Evolutionary conservation across 1,140 invertebrate genomes (phyloP), one percentile per base, ranked within the genome.

Genomic region (Formica selysi): DNA sequence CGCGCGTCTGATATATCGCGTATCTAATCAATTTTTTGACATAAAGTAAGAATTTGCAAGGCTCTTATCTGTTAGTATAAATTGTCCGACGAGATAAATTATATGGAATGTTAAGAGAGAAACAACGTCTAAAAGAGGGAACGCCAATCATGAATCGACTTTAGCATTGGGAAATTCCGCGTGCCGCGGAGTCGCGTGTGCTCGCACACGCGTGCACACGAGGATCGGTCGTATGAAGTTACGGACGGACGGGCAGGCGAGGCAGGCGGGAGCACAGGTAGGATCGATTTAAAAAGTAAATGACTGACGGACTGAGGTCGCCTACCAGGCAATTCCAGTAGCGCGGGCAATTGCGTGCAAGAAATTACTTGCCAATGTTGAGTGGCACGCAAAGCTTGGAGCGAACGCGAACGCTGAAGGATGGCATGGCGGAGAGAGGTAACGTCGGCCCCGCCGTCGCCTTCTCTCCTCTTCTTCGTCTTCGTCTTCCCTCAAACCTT

Each of bases 321-420:
- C 92, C 92, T 93, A 92, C 92, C 91, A 92, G 92, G 92, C 90
- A 93, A 94, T 95, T 94, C 94, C 93, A 94, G 94, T 94, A 95
- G 94, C 94, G 94, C 94, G 91, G 92, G 88, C 92, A 94, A 94
- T 95, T 93, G 94, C 94, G 93, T 95, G 94, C 94, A 93, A 95
- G 92, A 95, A 95, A 95, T 94, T 94, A 92, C 93, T 90, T 89
- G 90, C 84, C 91, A 93, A 93, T 93, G 87, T 91, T 91, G 93
- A 92, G 86, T 93, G 91, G 91, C 93, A 94, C 93, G 93, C 93
- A 93, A 83, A 92, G 90, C 91, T 87, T 92, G 80, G 57, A 86
- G 89, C 83, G 62, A 88, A 90, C 74, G 85, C 71, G 71, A 88
- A 85, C 76, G 88, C 73, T 83, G 89, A 89, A 87, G 87, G 87